phyloP scores from a whole-genome alignment of 1,140 invertebrate species.

The Stenopsyche tienmushanensis region DNA sequence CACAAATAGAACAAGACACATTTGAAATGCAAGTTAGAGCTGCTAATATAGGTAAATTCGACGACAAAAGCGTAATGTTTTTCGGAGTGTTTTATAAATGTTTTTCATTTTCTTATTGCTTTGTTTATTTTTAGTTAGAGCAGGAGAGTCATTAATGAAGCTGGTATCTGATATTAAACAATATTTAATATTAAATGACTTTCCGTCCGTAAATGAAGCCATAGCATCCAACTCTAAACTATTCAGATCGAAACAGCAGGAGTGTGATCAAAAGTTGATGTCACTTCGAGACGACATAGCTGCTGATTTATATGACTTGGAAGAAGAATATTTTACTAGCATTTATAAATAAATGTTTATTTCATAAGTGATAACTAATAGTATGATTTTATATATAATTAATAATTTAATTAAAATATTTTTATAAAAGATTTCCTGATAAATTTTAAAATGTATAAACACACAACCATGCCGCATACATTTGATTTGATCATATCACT shows the following conservation, averaged over 20 bases:
- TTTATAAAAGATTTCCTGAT: too few relatives aligned
- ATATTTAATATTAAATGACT: slow-evolving; percentile 95
- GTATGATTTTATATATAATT: too few relatives aligned
- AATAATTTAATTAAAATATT: too few relatives aligned
- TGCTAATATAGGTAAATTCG: slow-evolving; percentile 80
- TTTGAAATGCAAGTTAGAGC: slow-evolving; percentile 96
- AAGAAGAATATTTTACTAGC: slow-evolving; percentile 97
- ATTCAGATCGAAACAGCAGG: slow-evolving; percentile 84
- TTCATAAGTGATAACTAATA: not conserved
- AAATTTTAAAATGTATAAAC: too few relatives aligned
- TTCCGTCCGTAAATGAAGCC: slow-evolving; percentile 94
- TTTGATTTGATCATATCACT: too few relatives aligned
- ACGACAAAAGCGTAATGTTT: not conserved
- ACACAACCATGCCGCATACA: too few relatives aligned
- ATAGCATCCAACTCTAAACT: slow-evolving; percentile 89
- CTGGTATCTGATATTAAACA: slow-evolving; percentile 95
- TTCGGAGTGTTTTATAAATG: not conserved
- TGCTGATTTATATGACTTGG: slow-evolving; percentile 90
- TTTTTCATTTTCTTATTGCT: not conserved
- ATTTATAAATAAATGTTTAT: slow-evolving; percentile 89
- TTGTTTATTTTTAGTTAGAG: slow-evolving; percentile 63
- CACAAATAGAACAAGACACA: slow-evolving; percentile 91
- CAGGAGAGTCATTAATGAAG: slow-evolving; percentile 95
- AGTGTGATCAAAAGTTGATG: slow-evolving; percentile 92
- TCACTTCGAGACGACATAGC: slow-evolving; percentile 92